These are phyloP conservation scores for Seladonia tumulorum DNA, from an alignment of 2,888 invertebrate species.

Conservation along the genomic window DNA sequence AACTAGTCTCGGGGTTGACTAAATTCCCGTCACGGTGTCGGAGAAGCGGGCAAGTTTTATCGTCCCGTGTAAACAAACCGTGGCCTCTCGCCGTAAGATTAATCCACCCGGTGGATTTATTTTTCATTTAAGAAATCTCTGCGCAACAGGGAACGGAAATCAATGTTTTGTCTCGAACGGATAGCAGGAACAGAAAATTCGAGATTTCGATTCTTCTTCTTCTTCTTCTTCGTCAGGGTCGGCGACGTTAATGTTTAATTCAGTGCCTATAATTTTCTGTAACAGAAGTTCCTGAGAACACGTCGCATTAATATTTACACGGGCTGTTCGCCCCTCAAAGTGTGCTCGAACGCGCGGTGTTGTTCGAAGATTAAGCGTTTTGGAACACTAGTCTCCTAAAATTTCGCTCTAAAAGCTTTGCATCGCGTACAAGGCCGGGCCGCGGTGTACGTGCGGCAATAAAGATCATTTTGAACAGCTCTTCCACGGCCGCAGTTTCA, in stretches of 20 bases:
- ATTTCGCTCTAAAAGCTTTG: constrained; percentile 4
- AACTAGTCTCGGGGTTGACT: constrained; percentile 17
- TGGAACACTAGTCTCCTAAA: not conserved
- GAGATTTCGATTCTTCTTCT: not conserved
- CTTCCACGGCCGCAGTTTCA: not conserved
- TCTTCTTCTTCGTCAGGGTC: not conserved
- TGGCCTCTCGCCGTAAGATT: not conserved
- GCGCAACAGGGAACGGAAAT: not conserved
- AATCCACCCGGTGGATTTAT: not conserved
- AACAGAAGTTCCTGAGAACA: not conserved
- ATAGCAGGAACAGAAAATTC: not conserved
- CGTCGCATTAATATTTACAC: not conserved
- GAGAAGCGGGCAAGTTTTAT: not conserved
- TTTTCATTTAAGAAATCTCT: not conserved
- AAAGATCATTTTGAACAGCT: constrained; percentile 11
- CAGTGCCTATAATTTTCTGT: not conserved
- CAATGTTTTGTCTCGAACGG: no score
- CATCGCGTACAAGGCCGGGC: not conserved
- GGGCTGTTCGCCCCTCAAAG: not conserved
- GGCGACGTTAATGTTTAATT: not conserved
- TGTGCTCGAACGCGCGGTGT: not conserved
- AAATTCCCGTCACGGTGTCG: constrained; percentile 6
- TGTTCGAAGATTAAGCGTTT: constrained; percentile 5
- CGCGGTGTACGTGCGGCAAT: not conserved
- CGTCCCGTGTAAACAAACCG: not conserved